A percentile compares a stretch with the other conserved stretches of the same genome.
Conservation (phyloP, 2,113 vertebrate genomes). For the Zosterops hypoxanthus region DNA sequence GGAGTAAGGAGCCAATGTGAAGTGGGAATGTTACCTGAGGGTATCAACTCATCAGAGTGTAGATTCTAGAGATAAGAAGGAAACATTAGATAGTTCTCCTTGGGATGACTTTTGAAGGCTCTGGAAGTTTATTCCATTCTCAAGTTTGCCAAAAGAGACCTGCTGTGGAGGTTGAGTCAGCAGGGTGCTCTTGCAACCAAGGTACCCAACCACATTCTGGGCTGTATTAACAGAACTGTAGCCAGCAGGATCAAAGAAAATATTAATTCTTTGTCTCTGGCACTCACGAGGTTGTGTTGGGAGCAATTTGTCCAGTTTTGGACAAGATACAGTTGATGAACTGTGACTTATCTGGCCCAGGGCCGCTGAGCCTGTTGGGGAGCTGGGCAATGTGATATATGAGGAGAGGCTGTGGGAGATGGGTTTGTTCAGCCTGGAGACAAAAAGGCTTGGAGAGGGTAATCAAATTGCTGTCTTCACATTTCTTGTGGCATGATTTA, state of each 20-base stretch:
- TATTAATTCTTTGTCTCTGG: neutral
- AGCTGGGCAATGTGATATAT: neutral
- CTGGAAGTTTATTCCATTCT: neutral
- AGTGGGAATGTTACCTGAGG: neutral
- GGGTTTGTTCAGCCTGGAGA: neutral
- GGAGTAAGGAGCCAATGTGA: neutral
- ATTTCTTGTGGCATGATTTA: neutral
- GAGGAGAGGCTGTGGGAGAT: neutral
- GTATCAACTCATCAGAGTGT: neutral
- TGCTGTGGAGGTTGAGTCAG: neutral
- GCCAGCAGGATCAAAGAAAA: neutral
- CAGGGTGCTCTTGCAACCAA: neutral
- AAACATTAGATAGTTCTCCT: neutral
- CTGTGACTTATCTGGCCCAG: neutral
- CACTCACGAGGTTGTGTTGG: neutral
- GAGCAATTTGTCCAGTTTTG: neutral
- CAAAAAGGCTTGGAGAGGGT: neutral
- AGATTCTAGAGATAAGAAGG: neutral
- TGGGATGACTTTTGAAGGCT: neutral
- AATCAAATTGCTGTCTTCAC: neutral
- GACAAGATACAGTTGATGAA: neutral
- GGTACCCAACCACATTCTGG: neutral
- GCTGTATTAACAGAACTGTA: neutral
- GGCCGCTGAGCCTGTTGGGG: neutral
- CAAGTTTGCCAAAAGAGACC: neutral